Conservation (phyloP, 2,797 vertebrate species). For the Mareca strepera region DNA sequence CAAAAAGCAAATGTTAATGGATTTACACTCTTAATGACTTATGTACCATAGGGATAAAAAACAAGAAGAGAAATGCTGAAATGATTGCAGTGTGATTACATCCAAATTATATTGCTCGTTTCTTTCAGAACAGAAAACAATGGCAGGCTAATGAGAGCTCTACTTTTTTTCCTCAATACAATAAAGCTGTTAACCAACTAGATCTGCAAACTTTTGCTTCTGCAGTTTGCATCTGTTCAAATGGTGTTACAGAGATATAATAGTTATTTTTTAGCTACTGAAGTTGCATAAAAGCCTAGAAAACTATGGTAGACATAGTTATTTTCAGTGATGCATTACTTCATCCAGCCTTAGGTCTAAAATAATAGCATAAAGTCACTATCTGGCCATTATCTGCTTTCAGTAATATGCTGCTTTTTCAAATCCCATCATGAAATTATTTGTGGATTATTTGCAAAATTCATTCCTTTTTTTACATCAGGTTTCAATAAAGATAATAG, state of each 20-base stretch:
- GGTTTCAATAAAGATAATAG: constrained; percentile 23
- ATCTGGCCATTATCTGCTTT: not conserved
- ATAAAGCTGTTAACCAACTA: constrained; percentile 30
- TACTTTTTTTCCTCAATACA: not conserved
- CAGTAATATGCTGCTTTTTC: not conserved
- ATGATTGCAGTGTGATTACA: constrained; percentile 34
- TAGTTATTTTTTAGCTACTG: constrained; percentile 6
- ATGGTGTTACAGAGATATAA: constrained; percentile 1
- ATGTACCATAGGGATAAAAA: constrained; percentile 15
- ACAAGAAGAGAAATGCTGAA: constrained; percentile 10
- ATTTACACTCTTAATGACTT: not conserved
- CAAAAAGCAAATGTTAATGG: constrained; percentile 20
- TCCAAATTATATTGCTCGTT: not conserved
- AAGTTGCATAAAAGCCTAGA: constrained; percentile 11
- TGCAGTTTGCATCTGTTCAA: constrained; percentile 10
- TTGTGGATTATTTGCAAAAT: constrained; percentile 47
- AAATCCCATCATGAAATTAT: constrained; percentile 16
- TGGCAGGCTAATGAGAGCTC: constrained; percentile 20
- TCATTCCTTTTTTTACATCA: not conserved
- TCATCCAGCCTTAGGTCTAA: constrained; percentile 4
- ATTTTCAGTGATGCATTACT: constrained; percentile 17
- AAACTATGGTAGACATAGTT: not conserved
- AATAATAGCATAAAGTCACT: constrained; percentile 11
- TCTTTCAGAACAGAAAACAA: constrained; percentile 40
- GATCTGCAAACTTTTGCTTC: constrained; percentile 10